A percentile compares a stretch with the other conserved stretches of the same genome.
phyloP scores from a whole-genome alignment of 2,888 invertebrate genomes.

The Lithophane ornitopus region DNA sequence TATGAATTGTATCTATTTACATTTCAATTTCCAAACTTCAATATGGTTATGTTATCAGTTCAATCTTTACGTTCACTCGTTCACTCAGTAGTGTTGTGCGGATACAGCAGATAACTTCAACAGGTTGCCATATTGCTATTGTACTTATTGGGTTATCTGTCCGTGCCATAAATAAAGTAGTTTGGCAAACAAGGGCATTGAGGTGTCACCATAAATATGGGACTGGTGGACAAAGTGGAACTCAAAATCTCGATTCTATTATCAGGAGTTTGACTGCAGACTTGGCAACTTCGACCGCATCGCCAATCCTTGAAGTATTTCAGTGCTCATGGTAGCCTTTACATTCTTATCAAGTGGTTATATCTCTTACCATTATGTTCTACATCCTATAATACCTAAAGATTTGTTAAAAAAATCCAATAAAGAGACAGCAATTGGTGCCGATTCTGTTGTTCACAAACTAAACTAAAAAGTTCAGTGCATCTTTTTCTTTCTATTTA shows the following conservation, averaged over 20 bases:
- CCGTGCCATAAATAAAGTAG: conserved; percentile 49
- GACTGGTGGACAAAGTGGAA: conserved; percentile 8
- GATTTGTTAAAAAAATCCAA: neutral
- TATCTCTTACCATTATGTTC: neutral
- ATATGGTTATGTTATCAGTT: conserved; percentile 47
- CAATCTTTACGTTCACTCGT: conserved; percentile 62
- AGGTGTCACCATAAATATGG: conserved; percentile 41
- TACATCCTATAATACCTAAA: too few species aligned
- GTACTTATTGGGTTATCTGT: conserved; percentile 60
- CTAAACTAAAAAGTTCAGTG: too few species aligned
- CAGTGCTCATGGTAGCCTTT: too few species aligned
- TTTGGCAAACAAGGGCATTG: conserved; percentile 54
- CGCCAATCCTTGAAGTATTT: neutral
- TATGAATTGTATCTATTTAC: conserved; percentile 9
- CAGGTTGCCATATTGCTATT: conserved; percentile 59
- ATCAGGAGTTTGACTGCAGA: neutral
- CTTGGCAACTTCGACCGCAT: too few species aligned
- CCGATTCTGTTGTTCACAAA: too few species aligned
- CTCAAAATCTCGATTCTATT: conserved; percentile 10
- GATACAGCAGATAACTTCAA: conserved; percentile 50
- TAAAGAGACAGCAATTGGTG: neutral
- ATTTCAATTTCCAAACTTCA: conserved; percentile 33
- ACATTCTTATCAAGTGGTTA: neutral
- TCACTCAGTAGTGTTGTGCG: conserved; percentile 44
- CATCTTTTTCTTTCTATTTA: too few species aligned